These are phyloP conservation scores for Euphysa ruthae DNA, from an alignment of 30 jellyfish, hydroid and myxozoan genomes.

Conservation along the genomic window DNA sequence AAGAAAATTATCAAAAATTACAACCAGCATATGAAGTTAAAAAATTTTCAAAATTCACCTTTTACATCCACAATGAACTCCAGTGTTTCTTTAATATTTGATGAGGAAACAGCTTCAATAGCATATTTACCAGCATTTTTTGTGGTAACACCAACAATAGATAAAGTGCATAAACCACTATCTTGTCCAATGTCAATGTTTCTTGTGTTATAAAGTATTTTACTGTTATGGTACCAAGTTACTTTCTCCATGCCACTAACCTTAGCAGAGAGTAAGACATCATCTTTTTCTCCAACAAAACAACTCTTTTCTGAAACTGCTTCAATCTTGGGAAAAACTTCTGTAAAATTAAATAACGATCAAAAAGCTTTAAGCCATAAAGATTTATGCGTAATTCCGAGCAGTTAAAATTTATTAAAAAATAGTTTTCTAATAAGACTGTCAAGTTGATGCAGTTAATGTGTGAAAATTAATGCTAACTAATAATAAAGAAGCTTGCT, in stretches of 20 bases:
- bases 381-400: no score
- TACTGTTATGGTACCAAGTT: conserved; percentile 44
- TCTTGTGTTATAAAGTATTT: conserved; percentile 18
- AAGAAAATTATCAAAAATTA: no score
- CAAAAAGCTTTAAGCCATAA: no score
- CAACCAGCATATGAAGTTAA: no score
- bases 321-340: background rate
- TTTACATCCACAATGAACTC: background rate
- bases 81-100: background rate
- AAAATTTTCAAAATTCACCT: no score
- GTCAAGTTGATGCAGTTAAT: no score
- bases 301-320: background rate
- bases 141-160: background rate
- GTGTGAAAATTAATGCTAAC: no score
- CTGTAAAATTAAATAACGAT: conserved; percentile 7
- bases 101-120: background rate
- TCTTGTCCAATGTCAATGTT: conserved; percentile 13
- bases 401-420: no score
- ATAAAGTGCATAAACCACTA: background rate
- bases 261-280: background rate
- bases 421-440: no score
- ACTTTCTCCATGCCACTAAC: conserved; percentile 17
- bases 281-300: background rate
- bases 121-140: conserved; percentile 7
- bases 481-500: no score